Base-by-base conservation (phyloP, 30 jellyfish, hydroid and myxozoan genomes). In the Mastigias papua region DNA sequence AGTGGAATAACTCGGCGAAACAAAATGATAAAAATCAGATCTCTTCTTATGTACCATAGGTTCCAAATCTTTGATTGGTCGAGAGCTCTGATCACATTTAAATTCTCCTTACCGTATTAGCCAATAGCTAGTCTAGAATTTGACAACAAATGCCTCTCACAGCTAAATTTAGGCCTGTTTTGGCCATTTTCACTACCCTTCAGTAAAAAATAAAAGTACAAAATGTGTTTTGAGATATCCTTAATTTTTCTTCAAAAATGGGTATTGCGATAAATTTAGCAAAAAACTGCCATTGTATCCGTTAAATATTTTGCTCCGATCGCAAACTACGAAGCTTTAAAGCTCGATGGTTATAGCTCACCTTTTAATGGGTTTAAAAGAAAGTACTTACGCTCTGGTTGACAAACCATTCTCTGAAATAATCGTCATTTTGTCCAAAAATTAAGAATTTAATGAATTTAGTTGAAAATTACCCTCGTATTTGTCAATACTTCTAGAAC, bases 261-360 rank as follows among this genome's bases (percentile, higher is more conserved):
- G 34, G 37, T 25, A 25, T 35, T 25, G 13, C 37, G 76, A 65
- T 65, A 65, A 65, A 65, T 65, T 65, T 65, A 26, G 23, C 23
- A 65, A 65, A 65, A 17, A 26, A 65, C 76, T 65, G 76, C 76
- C 76, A 37, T 65, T 65, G 76, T 65, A 65, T 37, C 13, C 76
- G 21, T 33, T 65, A 65, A 65, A 26, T 25, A 65, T 17, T 65
- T 1, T 42, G 33, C 76, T 15, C 49, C 76, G 34, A 65, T 65
- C 76, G 37, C 4, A 25, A 65, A 37, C 21, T 65, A 65, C 42
- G 37, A 17, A 65, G 34, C 49, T 35, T 65, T 65, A 35, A 65
- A 65, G 37, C 42, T 65, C 54, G 54, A 42, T 42, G 54, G 54
- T 42, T 42, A 42, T 42, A 42, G 54, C 54, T 15, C 54, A 8